These are phyloP conservation scores for Pachymerium ferrugineum DNA, from an alignment of 2,888 invertebrate species.

Conservation along the genomic window DNA sequence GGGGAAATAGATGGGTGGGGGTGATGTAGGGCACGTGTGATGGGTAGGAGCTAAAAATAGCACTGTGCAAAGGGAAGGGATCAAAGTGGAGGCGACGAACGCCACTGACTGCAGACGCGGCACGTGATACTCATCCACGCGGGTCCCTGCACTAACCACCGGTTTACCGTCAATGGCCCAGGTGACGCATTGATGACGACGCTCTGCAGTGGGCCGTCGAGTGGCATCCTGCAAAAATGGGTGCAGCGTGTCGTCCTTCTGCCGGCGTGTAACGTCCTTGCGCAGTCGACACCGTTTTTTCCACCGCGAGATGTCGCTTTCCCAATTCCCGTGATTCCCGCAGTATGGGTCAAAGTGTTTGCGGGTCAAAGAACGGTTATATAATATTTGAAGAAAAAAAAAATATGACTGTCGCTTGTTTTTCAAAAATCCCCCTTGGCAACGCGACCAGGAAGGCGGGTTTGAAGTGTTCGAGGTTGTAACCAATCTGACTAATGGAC, in stretches of 20 bases:
- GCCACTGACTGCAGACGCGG: not conserved
- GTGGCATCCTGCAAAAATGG: not conserved
- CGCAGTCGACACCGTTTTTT: not conserved
- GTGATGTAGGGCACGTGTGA: not conserved
- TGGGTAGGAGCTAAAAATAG: not conserved
- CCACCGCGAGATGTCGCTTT: not conserved
- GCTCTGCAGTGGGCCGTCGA: not conserved
- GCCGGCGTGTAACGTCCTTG: not conserved
- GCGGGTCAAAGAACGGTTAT: not conserved
- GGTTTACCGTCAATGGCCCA: not conserved
- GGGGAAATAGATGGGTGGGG: no score
- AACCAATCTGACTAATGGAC: not conserved
- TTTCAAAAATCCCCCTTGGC: not conserved
- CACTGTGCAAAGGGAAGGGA: not conserved
- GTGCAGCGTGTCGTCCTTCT: not conserved
- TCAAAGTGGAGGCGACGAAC: not conserved
- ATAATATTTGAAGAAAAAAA: not conserved
- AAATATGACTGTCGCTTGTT: not conserved
- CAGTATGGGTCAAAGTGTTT: not conserved
- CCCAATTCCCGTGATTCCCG: not conserved
- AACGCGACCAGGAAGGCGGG: not conserved
- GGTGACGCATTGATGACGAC: not conserved
- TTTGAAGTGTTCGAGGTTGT: not conserved
- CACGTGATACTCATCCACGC: not conserved
- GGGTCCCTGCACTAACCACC: not conserved